Conservation (phyloP, 1,140 invertebrate genomes). For the Drosophila triauraria region DNA sequence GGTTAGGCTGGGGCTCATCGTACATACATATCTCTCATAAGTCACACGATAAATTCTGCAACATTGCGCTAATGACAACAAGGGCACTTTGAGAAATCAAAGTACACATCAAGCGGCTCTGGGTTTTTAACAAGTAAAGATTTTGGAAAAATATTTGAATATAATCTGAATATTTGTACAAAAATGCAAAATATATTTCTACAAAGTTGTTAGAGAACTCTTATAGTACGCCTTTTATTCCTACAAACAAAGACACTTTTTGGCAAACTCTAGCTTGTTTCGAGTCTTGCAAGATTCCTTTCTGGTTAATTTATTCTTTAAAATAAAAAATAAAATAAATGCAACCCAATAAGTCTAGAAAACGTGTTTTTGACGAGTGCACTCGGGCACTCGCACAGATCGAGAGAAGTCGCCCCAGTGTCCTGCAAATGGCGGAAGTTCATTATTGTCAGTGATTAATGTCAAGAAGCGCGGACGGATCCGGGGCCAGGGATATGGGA, state of each 20-base stretch:
- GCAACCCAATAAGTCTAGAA: neutral
- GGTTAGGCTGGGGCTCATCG: constrained; percentile 28
- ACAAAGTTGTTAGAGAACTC: no score
- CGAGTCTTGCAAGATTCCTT: no score
- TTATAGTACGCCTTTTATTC: no score
- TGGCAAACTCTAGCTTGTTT: no score
- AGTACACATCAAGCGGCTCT: no score
- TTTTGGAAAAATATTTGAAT: no score
- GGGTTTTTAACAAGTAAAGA: no score
- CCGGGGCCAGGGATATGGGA: neutral
- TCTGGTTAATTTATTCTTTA: no score
- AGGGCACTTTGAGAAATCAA: constrained; percentile 11
- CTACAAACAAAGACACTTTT: no score
- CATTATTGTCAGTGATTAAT: constrained; percentile 85
- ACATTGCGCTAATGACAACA: constrained; percentile 80
- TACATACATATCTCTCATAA: constrained; percentile 53
- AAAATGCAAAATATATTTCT: no score
- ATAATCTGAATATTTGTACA: no score
- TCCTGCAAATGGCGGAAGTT: constrained; percentile 79
- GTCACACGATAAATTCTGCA: constrained; percentile 82
- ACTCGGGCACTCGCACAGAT: constrained; percentile 25
- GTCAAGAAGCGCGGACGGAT: constrained; percentile 51
- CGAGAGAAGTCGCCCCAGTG: constrained; percentile 37
- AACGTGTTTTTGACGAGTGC: constrained; percentile 21
- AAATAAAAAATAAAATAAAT: no score